Evolutionary conservation across 2,888 invertebrate species (phyloP).

Genomic region (Plebejus argus): DNA sequence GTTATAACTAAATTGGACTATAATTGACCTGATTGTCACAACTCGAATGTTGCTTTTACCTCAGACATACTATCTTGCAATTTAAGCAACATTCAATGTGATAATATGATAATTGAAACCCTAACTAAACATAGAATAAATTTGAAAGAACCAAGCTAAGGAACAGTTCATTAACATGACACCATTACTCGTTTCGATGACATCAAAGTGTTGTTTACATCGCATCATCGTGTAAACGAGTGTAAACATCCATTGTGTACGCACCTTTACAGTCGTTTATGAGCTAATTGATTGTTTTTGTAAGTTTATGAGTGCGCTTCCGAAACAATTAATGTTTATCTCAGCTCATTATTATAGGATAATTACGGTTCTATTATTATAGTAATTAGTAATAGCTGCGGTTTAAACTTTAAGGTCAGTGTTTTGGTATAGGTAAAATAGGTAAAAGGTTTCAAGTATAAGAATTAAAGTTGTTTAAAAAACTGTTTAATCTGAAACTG

Average conservation of each 20-base stretch:
- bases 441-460: background rate
- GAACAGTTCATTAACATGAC: background rate
- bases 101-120: too few relatives aligned
- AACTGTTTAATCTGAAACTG: too few relatives aligned
- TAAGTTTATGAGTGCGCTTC: background rate
- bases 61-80: too few relatives aligned
- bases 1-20: too few relatives aligned
- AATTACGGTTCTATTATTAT: background rate
- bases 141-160: background rate
- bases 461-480: background rate
- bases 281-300: conserved; percentile 27
- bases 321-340: background rate
- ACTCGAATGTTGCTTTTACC: too few relatives aligned
- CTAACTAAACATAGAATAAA: background rate
- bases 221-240: background rate
- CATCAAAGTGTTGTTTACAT: background rate
- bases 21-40: too few relatives aligned
- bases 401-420: background rate
- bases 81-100: too few relatives aligned
- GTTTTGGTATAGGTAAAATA: background rate
- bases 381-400: background rate
- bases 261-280: conserved; percentile 18
- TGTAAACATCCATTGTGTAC: background rate
- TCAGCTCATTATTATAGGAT: background rate
- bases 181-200: background rate